Evolutionary conservation across 2,113 vertebrate genomes (phyloP).

Genomic region (Platichthys stellatus): DNA sequence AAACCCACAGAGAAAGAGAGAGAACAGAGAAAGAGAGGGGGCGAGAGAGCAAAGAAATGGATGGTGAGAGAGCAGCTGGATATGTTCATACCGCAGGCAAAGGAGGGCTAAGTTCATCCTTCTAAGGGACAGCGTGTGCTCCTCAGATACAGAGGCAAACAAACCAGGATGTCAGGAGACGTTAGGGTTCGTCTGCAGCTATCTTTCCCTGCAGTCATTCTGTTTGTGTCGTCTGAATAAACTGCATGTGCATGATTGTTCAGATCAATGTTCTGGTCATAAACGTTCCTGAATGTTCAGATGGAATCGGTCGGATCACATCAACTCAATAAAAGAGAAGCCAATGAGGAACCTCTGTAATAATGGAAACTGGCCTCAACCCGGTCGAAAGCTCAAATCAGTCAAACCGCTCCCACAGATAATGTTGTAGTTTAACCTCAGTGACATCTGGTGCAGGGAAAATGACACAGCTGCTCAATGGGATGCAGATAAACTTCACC

Average conservation of each 20-base stretch:
- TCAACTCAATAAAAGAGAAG: neutral
- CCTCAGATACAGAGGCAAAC: constrained; percentile 17
- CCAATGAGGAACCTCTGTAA: neutral
- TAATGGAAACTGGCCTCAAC: too few species aligned
- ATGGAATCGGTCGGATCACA: neutral
- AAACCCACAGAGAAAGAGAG: neutral
- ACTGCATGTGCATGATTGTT: too few species aligned
- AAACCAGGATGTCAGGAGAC: too few species aligned
- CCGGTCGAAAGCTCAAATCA: too few species aligned
- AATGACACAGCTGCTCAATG: too few species aligned
- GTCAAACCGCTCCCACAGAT: neutral
- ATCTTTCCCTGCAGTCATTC: too few species aligned
- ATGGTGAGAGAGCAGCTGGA: constrained; percentile 33
- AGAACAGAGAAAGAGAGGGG: neutral
- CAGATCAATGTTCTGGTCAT: too few species aligned
- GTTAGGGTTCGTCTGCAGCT: too few species aligned
- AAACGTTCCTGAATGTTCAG: too few species aligned
- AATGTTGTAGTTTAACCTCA: neutral
- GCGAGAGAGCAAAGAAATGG: neutral
- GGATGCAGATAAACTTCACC: too few species aligned
- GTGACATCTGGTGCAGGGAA: too few species aligned
- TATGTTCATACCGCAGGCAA: constrained; percentile 31
- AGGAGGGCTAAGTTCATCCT: constrained; percentile 26
- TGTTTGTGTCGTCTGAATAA: too few species aligned
- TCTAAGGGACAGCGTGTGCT: constrained; percentile 37